Base-by-base conservation (phyloP, 1,140 invertebrate genomes). In the Venturia canescens region DNA sequence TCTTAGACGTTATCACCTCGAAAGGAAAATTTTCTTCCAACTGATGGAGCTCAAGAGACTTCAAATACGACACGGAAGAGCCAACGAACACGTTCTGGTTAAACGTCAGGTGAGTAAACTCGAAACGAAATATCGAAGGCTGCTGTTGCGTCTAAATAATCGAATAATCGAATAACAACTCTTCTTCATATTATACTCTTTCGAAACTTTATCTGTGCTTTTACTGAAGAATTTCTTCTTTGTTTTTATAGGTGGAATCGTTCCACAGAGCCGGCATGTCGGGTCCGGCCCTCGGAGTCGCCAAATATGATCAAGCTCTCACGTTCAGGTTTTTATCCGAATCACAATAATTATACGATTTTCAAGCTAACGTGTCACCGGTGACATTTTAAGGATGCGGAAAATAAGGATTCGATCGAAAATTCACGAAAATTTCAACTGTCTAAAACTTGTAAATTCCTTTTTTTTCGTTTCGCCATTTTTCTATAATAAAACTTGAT, bases 21-120 rank as follows among this genome's bases (percentile, higher is more conserved):
- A 99, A 89, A 93, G 97, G 78, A 97, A 97, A 86, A 97, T 99
- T 85, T 99, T 99, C 91, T 97, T 98, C 87, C 97, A 99, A 89
- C 92, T 99, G 75, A 94, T 98, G 86, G 97, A 99, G 90, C 90
- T 99, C 26, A 99, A 99, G 89, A 93, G 97, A 78, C 93, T 98
- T 74, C 98, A 99, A 91, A 98, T 99, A 80, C 94, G 97, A 84
- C 96, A 97, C 71, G 96, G 96, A 21, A 95, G 96, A 91, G 94
- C 96, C 7, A 98, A 98, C 86, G 98, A 99, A 91, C 94, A 96
- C 27, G 95, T 98, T 67, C 90, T 98, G 16, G 97, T 98, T 0
- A 98, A 98, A 89, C 93, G 98, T 83, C 92, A 96, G 77, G 92
- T 94, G 29, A 82, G 81, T 81, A 50, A 60, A 26, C 57, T 18